These are phyloP conservation scores for Marisa cornuarietis DNA, from an alignment of 1,140 invertebrate genomes.

Conservation along the genomic window DNA sequence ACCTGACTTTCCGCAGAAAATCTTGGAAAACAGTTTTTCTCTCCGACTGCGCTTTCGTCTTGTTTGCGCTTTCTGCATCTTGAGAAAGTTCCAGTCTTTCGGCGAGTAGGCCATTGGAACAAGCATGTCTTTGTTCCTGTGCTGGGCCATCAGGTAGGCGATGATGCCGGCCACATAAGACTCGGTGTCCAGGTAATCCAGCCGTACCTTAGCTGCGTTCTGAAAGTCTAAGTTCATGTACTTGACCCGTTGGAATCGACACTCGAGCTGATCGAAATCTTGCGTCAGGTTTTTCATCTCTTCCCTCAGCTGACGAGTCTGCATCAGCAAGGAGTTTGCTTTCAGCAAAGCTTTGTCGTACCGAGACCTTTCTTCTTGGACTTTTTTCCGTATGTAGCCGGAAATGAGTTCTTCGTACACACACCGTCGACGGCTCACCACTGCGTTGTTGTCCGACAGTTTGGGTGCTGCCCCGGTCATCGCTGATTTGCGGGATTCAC, in stretches of 20 bases:
- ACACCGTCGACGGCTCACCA: not conserved
- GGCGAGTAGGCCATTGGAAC: not conserved
- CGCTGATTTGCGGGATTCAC: too few species aligned
- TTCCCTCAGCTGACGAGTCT: conserved; percentile 10
- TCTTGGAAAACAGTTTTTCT: not conserved
- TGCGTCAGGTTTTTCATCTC: not conserved
- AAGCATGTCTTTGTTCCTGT: not conserved
- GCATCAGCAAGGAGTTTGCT: not conserved
- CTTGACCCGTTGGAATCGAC: conserved; percentile 3
- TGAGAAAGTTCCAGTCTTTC: not conserved
- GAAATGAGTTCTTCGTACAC: conserved; percentile 5
- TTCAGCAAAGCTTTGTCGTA: conserved; percentile 8
- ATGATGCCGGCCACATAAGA: conserved; percentile 8
- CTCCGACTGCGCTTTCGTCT: not conserved
- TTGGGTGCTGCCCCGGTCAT: too few species aligned
- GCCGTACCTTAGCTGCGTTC: not conserved
- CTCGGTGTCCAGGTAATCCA: conserved; percentile 5
- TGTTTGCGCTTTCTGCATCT: not conserved
- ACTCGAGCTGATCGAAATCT: not conserved
- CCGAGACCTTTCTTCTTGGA: not conserved
- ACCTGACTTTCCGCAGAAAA: not conserved
- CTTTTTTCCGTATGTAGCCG: not conserved
- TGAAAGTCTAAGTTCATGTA: not conserved
- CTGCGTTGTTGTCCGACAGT: too few species aligned
- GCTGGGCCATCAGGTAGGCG: conserved; percentile 4